Conservation (phyloP, 2,113 vertebrate species). For the Mustela lutreola region DNA sequence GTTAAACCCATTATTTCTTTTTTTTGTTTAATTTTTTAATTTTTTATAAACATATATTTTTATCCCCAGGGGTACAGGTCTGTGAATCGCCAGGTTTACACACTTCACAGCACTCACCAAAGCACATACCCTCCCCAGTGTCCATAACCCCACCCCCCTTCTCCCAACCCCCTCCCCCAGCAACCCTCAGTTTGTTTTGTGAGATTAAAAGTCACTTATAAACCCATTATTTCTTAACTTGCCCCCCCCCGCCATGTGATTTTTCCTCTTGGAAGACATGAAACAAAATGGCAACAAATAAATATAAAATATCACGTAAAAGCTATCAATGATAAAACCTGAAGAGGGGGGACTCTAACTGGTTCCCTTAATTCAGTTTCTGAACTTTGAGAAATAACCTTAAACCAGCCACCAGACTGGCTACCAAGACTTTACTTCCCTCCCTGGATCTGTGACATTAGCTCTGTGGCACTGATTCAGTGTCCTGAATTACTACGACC, state of each 20-base stretch:
- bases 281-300: neutral
- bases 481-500: too few species aligned
- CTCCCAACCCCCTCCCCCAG: too few species aligned
- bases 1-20: neutral
- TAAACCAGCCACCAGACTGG: neutral
- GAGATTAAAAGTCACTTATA: too few species aligned
- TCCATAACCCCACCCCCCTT: too few species aligned
- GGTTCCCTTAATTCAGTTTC: neutral
- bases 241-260: neutral
- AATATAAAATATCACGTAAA: neutral
- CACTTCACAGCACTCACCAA: too few species aligned
- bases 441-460: too few species aligned
- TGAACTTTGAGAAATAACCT: neutral
- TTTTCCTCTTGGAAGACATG: neutral
- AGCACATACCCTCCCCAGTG: too few species aligned
- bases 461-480: neutral
- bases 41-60: too few species aligned
- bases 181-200: too few species aligned
- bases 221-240: neutral
- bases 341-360: neutral
- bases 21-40: too few species aligned
- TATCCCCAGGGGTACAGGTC: too few species aligned
- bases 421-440: neutral
- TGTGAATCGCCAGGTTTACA: too few species aligned
- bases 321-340: neutral